Evolutionary conservation across 1,140 invertebrate genomes (phyloP), one percentile per base, ranked within the genome.

Genomic region (Sesamia nonagrioides): DNA sequence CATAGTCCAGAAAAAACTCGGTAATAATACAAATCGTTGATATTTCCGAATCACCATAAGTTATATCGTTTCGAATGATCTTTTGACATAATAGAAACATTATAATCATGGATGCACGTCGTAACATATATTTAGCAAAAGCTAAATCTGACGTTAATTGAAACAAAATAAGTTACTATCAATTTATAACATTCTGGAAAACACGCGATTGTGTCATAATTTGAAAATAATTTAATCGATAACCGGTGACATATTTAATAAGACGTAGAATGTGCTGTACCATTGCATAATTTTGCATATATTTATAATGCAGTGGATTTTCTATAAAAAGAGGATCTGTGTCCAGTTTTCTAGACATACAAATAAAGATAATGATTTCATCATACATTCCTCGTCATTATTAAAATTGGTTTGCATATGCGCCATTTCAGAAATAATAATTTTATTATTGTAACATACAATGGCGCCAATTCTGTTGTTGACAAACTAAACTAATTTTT

Each of bases 121-220:
- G 13, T 3, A 15, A 0, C 18, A 56, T 0, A 9, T 56, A 21
- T 8, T 54, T 8, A 54, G 9, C 18, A 33, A 33, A 60, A 66
- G 18, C 37, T 48, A 0, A 45, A 17, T 42, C 21, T 33, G 13
- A 66, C 45, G 13, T 2, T 45, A 66, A 17, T 40, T 27, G 11
- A 17, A 37, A 37, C 7, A 7, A 37, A 7, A 3, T 37, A 3
- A 45, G 11, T 45, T 45, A 42, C 21, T 11, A 45, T 48, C 11
- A 45, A 42, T 21, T 66, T 21, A 66, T 66, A 7, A 48, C n/a
- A 42, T 45, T 66, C 40, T 66, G 61, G 61, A 48, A 68, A 68
- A 45, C 11, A 68, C 63, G 42, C 42, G 42, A 48, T 13, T 9
- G 17, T 21, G n/a, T 45, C 21, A 13, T 48, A 2, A 21, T 21